Evolutionary conservation across 2,113 vertebrate species (phyloP).

Genomic region (Shinisaurus crocodilurus): DNA sequence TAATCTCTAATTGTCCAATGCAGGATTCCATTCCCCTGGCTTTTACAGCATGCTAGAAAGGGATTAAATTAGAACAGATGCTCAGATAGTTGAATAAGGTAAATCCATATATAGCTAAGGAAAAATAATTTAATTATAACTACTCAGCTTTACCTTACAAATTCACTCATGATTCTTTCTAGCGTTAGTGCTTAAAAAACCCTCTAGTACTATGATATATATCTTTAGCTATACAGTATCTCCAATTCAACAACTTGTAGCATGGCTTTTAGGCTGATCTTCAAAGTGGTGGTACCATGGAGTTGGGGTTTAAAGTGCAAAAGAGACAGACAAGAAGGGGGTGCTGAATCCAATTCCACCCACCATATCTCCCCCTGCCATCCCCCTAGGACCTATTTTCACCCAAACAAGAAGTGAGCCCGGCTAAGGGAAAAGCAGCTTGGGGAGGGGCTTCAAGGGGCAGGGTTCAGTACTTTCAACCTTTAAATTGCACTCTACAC

Average conservation of each 20-base stretch:
- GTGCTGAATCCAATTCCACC: not conserved
- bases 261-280: not conserved
- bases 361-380: not conserved
- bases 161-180: not conserved
- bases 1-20: slow-evolving; percentile 28
- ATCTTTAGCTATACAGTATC: not conserved
- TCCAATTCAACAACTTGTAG: not conserved
- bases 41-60: slow-evolving; percentile 15
- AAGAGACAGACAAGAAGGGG: not conserved
- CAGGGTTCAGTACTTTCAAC: not conserved
- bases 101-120: not conserved
- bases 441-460: not conserved
- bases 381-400: not conserved
- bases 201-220: not conserved
- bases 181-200: not conserved
- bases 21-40: not conserved
- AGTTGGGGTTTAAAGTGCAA: not conserved
- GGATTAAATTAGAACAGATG: slow-evolving; percentile 29
- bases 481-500: not conserved
- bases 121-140: not conserved
- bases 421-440: not conserved
- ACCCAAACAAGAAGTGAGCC: not conserved
- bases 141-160: not conserved
- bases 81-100: slow-evolving; percentile 19
- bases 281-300: not conserved